phyloP scores from a whole-genome alignment of 2,888 invertebrate species.

The Hymenopus coronatus region DNA sequence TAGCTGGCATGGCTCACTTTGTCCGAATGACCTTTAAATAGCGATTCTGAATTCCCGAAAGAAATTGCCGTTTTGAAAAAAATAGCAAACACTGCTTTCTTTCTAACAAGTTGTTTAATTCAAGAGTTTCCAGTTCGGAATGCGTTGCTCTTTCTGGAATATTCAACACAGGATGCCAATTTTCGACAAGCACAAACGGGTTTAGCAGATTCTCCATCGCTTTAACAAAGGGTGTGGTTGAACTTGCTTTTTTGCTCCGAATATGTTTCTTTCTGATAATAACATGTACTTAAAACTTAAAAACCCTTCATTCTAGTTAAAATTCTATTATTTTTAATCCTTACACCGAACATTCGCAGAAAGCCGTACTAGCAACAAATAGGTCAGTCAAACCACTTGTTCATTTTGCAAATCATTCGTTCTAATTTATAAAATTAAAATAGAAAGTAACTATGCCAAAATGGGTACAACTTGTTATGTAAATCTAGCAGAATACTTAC shows the following conservation, averaged over 20 bases:
- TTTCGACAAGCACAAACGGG: background rate
- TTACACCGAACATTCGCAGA: background rate
- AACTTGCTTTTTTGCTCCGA: background rate
- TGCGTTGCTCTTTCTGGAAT: background rate
- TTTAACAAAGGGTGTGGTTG: background rate
- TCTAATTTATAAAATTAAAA: background rate
- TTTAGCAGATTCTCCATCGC: background rate
- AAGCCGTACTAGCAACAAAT: background rate
- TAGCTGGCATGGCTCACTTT: background rate
- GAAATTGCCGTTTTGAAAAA: background rate
- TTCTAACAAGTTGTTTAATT: background rate
- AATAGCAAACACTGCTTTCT: background rate
- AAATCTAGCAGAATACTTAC: constrained; percentile 39
- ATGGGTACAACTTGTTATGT: background rate
- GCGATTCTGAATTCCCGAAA: background rate
- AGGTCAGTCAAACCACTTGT: background rate
- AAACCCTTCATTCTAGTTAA: background rate
- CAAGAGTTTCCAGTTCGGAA: background rate
- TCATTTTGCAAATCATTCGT: background rate
- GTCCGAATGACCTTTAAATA: background rate
- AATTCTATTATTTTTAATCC: background rate
- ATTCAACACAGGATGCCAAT: background rate
- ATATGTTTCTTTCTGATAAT: background rate
- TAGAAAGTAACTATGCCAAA: background rate
- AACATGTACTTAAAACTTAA: background rate